Conservation (phyloP, 2,888 invertebrate species). For the Amiota mariae region DNA sequence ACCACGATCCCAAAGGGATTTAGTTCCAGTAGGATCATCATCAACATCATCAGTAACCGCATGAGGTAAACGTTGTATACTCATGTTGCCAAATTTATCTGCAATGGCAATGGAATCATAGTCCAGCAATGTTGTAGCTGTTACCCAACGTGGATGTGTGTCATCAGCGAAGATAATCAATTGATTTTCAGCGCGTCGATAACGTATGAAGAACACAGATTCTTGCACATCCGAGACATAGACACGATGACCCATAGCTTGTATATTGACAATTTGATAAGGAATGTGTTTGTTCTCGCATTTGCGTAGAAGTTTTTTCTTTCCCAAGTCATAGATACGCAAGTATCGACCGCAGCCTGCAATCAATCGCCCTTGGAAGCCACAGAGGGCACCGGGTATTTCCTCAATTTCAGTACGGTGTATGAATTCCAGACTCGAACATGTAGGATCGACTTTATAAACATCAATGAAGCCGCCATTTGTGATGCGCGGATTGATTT, state of each 20-base stretch:
- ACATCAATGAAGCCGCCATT: conserved; percentile 90
- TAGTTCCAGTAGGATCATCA: conserved; percentile 99
- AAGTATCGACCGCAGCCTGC: conserved; percentile 95
- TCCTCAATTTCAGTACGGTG: conserved; percentile 96
- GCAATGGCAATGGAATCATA: conserved; percentile 97
- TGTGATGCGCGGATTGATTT: conserved; percentile 89
- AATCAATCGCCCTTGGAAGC: conserved; percentile 92
- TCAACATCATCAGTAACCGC: conserved; percentile 98
- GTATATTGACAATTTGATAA: conserved; percentile 93
- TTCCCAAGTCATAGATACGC: conserved; percentile 95
- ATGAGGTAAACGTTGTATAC: conserved; percentile 90
- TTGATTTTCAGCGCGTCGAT: conserved; percentile 96
- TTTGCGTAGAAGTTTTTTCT: conserved; percentile 95
- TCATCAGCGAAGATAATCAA: conserved; percentile 99
- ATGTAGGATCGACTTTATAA: conserved; percentile 81
- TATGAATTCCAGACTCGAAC: conserved; percentile 89
- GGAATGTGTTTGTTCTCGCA: conserved; percentile 99
- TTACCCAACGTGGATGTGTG: conserved; percentile 97
- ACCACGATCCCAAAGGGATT: conserved; percentile 96
- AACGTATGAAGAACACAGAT: conserved; percentile 95
- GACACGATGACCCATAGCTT: conserved; percentile 94
- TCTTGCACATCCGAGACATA: conserved; percentile 97
- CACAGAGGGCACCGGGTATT: conserved; percentile 89
- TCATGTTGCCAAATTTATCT: conserved; percentile 98
- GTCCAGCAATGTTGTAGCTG: conserved; percentile 92